Percentiles rank a stretch among this genome's conserved stretches.
Conservation (phyloP, 2,113 vertebrate species). For the Tyto alba region DNA sequence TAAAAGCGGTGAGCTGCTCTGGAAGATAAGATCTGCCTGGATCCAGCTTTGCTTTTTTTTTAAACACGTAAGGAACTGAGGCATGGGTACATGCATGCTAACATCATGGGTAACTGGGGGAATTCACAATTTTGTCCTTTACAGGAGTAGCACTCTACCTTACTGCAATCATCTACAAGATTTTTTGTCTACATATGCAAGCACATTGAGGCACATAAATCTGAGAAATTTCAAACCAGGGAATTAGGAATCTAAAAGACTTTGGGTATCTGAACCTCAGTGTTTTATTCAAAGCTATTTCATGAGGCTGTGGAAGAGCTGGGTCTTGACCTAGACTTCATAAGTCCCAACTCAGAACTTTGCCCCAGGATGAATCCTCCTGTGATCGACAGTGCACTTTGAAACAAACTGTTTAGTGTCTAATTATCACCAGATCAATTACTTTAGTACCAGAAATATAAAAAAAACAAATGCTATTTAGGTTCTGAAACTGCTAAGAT, state of each 20-base stretch:
- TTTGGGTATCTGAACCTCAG: neutral
- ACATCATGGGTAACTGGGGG: neutral
- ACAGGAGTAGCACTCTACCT: neutral
- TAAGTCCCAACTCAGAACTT: neutral
- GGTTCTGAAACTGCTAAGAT: neutral
- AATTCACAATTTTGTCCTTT: neutral
- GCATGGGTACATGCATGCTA: neutral
- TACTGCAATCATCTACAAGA: neutral
- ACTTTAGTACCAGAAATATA: neutral
- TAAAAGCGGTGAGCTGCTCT: neutral
- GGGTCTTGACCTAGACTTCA: neutral
- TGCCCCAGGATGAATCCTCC: neutral
- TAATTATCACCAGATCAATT: neutral
- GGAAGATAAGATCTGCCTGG: neutral
- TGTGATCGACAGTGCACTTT: neutral
- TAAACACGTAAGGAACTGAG: neutral
- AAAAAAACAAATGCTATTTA: neutral
- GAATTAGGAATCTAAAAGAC: neutral
- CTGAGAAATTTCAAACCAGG: neutral
- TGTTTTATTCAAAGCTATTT: neutral
- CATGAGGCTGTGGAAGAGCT: neutral
- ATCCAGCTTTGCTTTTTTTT: neutral
- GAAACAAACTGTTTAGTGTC: neutral
- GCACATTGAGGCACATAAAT: fast-evolving
- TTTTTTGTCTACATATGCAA: neutral